Evolutionary conservation across 2,888 invertebrate species (phyloP), one percentile per base, ranked within the genome.

Genomic region (Allygus modestus): DNA sequence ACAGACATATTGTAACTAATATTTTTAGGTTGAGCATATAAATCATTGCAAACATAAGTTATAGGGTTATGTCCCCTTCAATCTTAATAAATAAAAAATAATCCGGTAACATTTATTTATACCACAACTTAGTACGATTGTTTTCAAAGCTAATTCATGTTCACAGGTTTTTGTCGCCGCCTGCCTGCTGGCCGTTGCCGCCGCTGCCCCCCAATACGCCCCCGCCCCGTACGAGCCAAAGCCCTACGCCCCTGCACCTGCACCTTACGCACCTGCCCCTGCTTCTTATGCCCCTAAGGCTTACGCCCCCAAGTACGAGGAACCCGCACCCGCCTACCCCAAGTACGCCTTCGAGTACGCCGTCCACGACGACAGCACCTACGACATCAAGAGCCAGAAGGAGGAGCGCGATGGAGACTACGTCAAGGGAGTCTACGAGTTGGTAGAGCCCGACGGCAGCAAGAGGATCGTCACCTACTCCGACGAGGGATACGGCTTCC

Each of bases 151-250:
- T n/a, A n/a, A 37, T 37, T 37, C 4, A 7, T 37, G 4, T 65
- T 65, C 15, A 4, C 87, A 88, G 92, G 90, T 92, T 90, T 91
- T 92, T 91, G 90, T 91, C 90, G 91, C 92, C 89, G 79, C 87
- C 41, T 91, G 92, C 90, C 91, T 91, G 89, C 85, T 90, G 87
- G 88, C 91, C 73, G 90, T 91, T 86, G 90, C 90, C 84, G 88
- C 89, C 86, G 91, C 89, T 79, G 87, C 88, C 89, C 87, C 90
- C 90, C 88, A 88, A 61, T 37, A 91, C 91, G 88, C 88, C 33
- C 28, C 46, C 5, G 91, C 91, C 87, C 93, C 91, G 90, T 87
- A 89, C 31, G 88, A 89, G 9, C 87, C 88, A 87, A 28, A 77
- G 75, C 71, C 71, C 71, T 77, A 77, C 75, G 73, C 73, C 9